A percentile compares a stretch with the other conserved stretches of the same genome.
Conservation (phyloP, 2,113 vertebrate genomes). For the Sorex fumeus region DNA sequence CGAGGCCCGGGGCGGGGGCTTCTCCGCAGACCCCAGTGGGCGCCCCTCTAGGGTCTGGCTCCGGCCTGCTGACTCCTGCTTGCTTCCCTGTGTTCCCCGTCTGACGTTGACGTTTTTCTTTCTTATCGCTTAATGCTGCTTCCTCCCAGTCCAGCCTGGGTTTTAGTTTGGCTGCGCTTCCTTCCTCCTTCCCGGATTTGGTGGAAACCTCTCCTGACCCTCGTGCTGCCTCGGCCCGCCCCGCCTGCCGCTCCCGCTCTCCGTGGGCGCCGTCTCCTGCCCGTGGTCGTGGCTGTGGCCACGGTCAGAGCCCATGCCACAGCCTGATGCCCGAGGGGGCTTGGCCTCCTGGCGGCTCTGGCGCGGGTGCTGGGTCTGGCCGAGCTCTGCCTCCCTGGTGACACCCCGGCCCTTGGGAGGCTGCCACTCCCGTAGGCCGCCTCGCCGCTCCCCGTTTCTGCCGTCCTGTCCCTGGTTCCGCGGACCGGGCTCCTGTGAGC, state of each 20-base stretch:
- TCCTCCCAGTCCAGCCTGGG: slow-evolving; percentile 72
- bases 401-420: too few relatives aligned
- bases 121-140: slow-evolving; percentile 82
- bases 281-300: neutral
- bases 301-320: neutral
- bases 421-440: too few relatives aligned
- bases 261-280: neutral
- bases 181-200: slow-evolving; percentile 77
- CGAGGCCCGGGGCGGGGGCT: too few relatives aligned
- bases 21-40: too few relatives aligned
- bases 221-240: neutral
- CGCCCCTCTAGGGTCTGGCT: neutral
- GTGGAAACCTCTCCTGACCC: slow-evolving; percentile 59
- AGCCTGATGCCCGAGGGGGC: neutral
- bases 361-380: too few relatives aligned
- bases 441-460: too few relatives aligned
- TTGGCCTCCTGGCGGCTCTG: neutral
- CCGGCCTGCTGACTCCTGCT: neutral
- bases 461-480: too few relatives aligned
- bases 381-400: too few relatives aligned
- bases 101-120: slow-evolving; percentile 47
- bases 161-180: slow-evolving; percentile 84
- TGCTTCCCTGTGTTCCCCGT: slow-evolving; percentile 28
- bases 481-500: too few relatives aligned
- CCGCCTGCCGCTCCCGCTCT: neutral